Base-by-base conservation (phyloP, 2,888 invertebrate genomes). In the Parascotia fuliginaria region DNA sequence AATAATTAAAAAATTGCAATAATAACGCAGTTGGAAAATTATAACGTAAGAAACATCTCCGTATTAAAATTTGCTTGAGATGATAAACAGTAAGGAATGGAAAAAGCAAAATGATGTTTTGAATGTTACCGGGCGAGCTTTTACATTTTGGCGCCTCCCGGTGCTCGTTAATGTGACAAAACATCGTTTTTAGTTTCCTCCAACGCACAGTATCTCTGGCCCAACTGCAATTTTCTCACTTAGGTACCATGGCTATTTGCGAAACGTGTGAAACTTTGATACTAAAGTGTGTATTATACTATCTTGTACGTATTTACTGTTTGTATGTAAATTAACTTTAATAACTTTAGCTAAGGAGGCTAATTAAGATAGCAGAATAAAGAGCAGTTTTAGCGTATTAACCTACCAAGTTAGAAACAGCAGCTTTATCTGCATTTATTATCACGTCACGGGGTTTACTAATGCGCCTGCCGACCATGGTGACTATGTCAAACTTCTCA, bases 161-260 rank as follows among this genome's bases (percentile, higher is more conserved):
- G 44, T 59, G 70, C 72, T 80, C 82, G 77, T 83, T 83, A 77
- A 72, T 65, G 73, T 72, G 71, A 75, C 74, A 79, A 69, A 81
- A 79, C 75, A 75, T 72, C 71, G 68, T 72, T 77, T 65, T 73
- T 73, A 74, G 75, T 75, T 79, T 63, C 67, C 73, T 77, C 77
- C 69, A 73, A 78, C 67, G 65, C 75, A 67, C 72, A 60, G 71
- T 76, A 77, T 73, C 71, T 76, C 64, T 60, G 59, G 55, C 49
- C 46, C 60, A 75, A 78, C 75, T 80, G 75, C 77, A 77, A 79
- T 75, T 75, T 77, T 65, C 70, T 56, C 69, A 68, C 72, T 67
- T 68, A 73, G 61, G 54, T 59, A 49, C 60, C 52, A 46, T 58
- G 54, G 65, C 55, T 66, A 65, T 74, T 67, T 65, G 56, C 63